Base-by-base conservation (phyloP, 2,797 vertebrate species). In the Acrossocheilus wenchowensis region DNA sequence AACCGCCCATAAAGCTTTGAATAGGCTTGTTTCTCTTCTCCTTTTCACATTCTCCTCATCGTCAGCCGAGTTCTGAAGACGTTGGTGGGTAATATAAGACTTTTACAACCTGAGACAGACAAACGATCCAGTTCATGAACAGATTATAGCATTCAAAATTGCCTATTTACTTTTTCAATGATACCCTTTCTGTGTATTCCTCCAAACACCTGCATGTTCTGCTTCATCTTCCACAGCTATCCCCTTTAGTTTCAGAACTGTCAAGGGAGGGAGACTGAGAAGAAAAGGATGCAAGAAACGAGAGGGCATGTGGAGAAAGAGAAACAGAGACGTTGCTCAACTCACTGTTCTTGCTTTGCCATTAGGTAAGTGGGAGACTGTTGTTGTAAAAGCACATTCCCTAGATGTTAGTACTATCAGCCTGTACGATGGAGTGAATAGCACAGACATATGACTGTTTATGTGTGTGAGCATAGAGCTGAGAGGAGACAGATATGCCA, bases 341-440 rank as follows among this genome's bases (percentile, higher is more conserved):
- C 64, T 78, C 57, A 69, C 75, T 86, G 77, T 62, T 82, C 34
- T 80, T 77, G 81, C 84, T 81, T 64, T 50, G 80, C 36, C 74
- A 89, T 92, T 92, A 92, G 92, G 92, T 90, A 90, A 84, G 91
- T 64, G 85, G 87, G 86, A 92, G 89, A 90, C 83, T 92, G 93
- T 94, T 95, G 91, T 93, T 88, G 92, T 92, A 84, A 91, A 93
- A 90, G 75, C 78, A 86, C 91, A 94, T 94, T 95, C 91, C 88
- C 93, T 90, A 91, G 88, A 94, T 95, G 92, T 90, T 94, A 85
- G 41, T 88, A 90, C 89, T 93, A 94, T 94, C 93, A 90, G 89
- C 48, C 52, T 86, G 88, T 92, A 90, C 89, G 91, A 91, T 90
- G 88, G 81, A 90, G 92, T 88, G 85, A 88, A 91, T 73, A 90